A percentile compares a stretch with the other conserved stretches of the same genome.
Conservation (phyloP, 1,140 invertebrate species). For the Lycorma delicatula region DNA sequence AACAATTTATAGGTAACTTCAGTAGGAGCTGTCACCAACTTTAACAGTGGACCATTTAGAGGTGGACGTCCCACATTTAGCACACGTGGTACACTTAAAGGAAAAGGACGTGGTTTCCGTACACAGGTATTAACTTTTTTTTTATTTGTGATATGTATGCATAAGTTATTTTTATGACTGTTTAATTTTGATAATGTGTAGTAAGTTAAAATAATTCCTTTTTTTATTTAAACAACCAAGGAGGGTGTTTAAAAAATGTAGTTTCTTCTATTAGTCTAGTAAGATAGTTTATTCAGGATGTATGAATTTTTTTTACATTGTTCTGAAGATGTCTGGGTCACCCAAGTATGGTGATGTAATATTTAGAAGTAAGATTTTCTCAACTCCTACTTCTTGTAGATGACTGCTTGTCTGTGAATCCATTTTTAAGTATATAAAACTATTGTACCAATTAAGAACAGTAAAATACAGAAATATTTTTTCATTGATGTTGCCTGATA, state of each 20-base stretch:
- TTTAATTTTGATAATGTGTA: background rate
- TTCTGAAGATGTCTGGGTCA: too few species aligned
- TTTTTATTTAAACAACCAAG: background rate
- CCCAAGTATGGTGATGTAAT: too few species aligned
- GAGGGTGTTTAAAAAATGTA: background rate
- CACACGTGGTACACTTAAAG: conserved; percentile 31
- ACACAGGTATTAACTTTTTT: conserved; percentile 36
- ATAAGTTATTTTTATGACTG: background rate
- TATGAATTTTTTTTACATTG: background rate
- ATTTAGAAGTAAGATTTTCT: too few species aligned
- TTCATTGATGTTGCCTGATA: too few species aligned
- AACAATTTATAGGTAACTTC: conserved; percentile 41
- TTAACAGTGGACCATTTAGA: conserved; percentile 35
- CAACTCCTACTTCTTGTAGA: too few species aligned
- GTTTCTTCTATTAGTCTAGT: background rate
- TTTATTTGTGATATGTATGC: background rate
- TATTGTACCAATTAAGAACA: too few species aligned
- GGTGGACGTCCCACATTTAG: conserved; percentile 36
- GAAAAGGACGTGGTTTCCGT: conserved; percentile 39
- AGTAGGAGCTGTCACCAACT: conserved; percentile 37
- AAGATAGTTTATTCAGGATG: background rate
- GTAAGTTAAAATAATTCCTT: background rate
- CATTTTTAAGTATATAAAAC: too few species aligned
- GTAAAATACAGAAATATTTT: too few species aligned
- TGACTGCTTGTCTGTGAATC: too few species aligned